A percentile compares a stretch with the other conserved stretches of the same genome.
Conservation (phyloP, 1,140 invertebrate species). For the Pissodes strobi region DNA sequence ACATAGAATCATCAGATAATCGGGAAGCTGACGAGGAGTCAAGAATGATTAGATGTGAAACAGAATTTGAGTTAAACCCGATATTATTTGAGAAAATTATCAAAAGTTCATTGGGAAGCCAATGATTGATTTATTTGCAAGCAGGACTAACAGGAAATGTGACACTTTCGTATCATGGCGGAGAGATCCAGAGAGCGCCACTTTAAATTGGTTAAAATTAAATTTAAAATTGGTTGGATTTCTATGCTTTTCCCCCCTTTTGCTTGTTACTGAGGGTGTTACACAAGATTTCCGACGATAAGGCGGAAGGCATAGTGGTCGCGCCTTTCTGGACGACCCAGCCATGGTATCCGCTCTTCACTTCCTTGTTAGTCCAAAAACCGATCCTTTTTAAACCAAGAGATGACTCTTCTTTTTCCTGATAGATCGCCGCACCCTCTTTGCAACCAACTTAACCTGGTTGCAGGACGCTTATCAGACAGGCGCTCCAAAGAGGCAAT, state of each 20-base stretch:
- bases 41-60: background rate
- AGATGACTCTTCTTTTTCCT: background rate
- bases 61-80: background rate
- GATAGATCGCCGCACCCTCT: background rate
- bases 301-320: slow-evolving; percentile 39
- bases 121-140: background rate
- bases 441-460: background rate
- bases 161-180: background rate
- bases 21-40: slow-evolving; percentile 35
- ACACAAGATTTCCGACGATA: slow-evolving; percentile 39
- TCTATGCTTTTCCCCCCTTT: slow-evolving; percentile 45
- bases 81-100: background rate
- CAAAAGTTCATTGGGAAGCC: background rate
- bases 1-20: slow-evolving; percentile 38
- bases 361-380: background rate
- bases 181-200: no score
- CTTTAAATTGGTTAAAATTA: background rate
- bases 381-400: background rate
- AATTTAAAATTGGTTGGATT: slow-evolving; percentile 9
- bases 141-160: no score
- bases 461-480: background rate
- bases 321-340: slow-evolving; percentile 50
- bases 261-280: slow-evolving; percentile 31
- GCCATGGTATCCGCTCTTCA: slow-evolving; percentile 44
- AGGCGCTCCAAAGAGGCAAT: background rate